Percentiles rank a stretch among this genome's conserved stretches.
phyloP scores from a whole-genome alignment of 2,888 invertebrate species.

The Colostygia pectinataria region DNA sequence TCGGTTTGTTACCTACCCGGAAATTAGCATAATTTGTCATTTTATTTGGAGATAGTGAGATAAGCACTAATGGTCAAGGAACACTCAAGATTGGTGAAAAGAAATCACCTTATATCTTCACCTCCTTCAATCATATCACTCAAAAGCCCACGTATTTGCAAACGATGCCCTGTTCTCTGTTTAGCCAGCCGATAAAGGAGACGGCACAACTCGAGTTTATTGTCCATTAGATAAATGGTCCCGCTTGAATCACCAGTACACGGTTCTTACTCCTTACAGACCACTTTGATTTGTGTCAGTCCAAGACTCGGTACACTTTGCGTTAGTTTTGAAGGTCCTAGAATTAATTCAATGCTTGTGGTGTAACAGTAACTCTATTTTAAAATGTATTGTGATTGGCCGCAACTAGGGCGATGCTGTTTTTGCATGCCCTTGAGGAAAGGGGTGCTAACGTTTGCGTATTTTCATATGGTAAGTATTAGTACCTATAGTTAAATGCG shows the following conservation, averaged over 20 bases:
- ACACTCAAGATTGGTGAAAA: no score
- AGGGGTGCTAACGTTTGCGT: conserved; percentile 62
- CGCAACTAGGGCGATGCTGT: conserved; percentile 56
- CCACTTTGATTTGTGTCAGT: neutral
- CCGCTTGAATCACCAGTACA: conserved; percentile 13
- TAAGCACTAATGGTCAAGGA: no score
- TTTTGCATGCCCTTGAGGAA: conserved; percentile 66
- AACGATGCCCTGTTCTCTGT: neutral
- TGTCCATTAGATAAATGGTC: conserved; percentile 34
- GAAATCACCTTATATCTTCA: no score
- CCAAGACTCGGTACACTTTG: no score
- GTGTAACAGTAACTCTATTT: neutral
- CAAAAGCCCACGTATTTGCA: no score
- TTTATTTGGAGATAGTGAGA: no score
- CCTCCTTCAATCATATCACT: no score
- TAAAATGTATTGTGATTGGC: conserved; percentile 67
- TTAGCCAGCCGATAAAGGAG: neutral
- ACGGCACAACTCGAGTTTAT: neutral
- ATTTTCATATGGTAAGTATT: conserved; percentile 62
- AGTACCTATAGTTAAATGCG: neutral
- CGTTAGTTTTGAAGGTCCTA: no score
- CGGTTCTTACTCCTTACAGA: neutral
- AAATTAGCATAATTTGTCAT: no score
- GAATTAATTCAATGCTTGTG: no score
- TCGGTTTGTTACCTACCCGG: no score